phyloP scores from a whole-genome alignment of 2,113 vertebrate species.

The Lathamus discolor region DNA sequence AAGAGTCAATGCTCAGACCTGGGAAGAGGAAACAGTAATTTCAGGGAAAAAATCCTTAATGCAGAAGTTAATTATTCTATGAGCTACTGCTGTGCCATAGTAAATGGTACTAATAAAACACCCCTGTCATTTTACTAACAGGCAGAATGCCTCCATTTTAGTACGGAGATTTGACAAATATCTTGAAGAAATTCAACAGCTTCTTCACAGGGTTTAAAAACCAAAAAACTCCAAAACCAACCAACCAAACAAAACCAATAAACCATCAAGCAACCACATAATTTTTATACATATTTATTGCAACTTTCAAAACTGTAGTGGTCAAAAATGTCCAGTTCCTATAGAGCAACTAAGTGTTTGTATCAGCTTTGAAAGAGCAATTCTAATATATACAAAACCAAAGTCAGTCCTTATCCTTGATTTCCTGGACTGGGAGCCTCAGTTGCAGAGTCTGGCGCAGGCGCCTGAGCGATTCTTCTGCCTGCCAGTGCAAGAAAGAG shows the following conservation, averaged over 20 bases:
- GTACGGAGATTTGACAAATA: neutral
- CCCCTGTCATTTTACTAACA: neutral
- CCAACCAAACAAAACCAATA: neutral
- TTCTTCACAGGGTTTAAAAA: neutral
- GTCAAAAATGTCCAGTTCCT: constrained; percentile 41
- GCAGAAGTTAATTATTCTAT: neutral
- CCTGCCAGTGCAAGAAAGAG: constrained; percentile 67
- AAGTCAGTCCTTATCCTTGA: constrained; percentile 71
- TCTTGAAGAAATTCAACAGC: neutral
- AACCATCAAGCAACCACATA: neutral
- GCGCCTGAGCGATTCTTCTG: constrained; percentile 81
- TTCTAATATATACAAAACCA: neutral
- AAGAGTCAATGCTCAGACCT: neutral
- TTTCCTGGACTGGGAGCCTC: constrained; percentile 79
- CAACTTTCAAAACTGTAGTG: constrained; percentile 22
- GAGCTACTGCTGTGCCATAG: neutral
- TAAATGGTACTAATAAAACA: neutral
- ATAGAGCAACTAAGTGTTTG: neutral
- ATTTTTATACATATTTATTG: constrained; percentile 20
- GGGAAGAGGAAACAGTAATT: neutral
- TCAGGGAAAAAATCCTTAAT: neutral
- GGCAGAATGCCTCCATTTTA: neutral
- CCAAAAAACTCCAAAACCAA: neutral
- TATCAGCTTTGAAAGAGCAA: neutral
- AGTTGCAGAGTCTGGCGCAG: constrained; percentile 79